Percentiles rank a stretch among this genome's conserved stretches.
These are phyloP conservation scores for Drosophila monieri DNA, from an alignment of 2,888 invertebrate genomes.

Conservation along the genomic window DNA sequence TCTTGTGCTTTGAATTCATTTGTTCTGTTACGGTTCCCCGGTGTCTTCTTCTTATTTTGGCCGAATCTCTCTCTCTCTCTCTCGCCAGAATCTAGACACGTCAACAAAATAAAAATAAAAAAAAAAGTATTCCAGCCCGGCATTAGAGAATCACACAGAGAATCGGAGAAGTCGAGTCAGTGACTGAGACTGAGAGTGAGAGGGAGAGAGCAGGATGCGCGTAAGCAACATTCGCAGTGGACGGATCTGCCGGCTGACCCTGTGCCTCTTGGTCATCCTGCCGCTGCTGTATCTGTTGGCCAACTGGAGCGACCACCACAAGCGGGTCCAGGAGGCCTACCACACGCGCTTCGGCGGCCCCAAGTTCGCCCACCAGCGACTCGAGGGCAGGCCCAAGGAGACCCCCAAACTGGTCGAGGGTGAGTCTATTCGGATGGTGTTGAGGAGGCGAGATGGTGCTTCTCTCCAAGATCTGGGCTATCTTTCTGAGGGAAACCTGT, in stretches of 20 bases:
- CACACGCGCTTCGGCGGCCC: constrained; percentile 74
- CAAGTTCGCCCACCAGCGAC: constrained; percentile 67
- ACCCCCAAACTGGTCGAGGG: constrained; percentile 82
- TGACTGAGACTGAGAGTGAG: background rate
- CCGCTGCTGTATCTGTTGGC: constrained; percentile 87
- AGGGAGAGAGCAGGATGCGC: constrained; percentile 84
- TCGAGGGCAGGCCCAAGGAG: constrained; percentile 79
- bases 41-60: constrained; percentile 31
- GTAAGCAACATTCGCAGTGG: constrained; percentile 87
- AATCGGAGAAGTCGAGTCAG: background rate
- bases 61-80: constrained; percentile 10
- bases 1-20: constrained; percentile 34
- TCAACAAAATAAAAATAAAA: constrained; percentile 36
- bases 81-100: constrained; percentile 40
- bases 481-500: background rate
- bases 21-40: constrained; percentile 34
- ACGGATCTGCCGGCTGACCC: constrained; percentile 85
- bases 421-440: constrained; percentile 59
- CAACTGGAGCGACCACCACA: constrained; percentile 86
- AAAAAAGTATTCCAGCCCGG: background rate
- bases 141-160: constrained; percentile 4
- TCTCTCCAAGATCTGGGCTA: background rate
- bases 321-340: constrained; percentile 78
- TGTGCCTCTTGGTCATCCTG: constrained; percentile 85
- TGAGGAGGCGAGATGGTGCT: background rate